phyloP scores from a whole-genome alignment of 2,797 vertebrate species.

The Gallinago solitaria region DNA sequence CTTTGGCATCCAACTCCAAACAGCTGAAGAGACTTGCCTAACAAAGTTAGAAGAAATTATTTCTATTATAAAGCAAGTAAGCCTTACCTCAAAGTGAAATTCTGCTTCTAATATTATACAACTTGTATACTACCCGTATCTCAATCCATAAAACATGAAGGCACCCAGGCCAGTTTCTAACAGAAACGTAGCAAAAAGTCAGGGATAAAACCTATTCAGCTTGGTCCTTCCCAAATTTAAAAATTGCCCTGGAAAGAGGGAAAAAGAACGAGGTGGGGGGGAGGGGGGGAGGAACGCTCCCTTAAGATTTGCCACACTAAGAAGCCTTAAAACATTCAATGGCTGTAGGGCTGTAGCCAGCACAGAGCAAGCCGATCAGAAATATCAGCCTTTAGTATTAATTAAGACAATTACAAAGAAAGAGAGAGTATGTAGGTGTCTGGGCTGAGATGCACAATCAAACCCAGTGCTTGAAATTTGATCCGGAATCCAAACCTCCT shows the following conservation, averaged over 20 bases:
- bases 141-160: background rate
- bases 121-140: background rate
- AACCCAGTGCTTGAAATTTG: slow-evolving; percentile 3
- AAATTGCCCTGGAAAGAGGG: background rate
- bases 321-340: background rate
- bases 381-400: background rate
- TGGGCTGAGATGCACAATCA: slow-evolving; percentile 25
- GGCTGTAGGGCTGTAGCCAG: background rate
- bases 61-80: slow-evolving; percentile 22
- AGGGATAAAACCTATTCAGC: background rate
- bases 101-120: slow-evolving; percentile 6
- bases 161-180: background rate
- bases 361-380: background rate
- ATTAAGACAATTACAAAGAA: background rate
- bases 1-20: slow-evolving; percentile 67
- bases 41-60: slow-evolving; percentile 48
- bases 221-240: slow-evolving; percentile 1
- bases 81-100: slow-evolving; percentile 8
- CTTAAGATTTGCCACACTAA: background rate
- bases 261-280: background rate
- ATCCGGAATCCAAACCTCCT: slow-evolving; percentile 37
- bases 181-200: background rate
- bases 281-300: background rate
- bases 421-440: background rate
- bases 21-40: slow-evolving; percentile 67